Conservation (phyloP, 2,113 vertebrate species). For the Cyanocitta stelleri region DNA sequence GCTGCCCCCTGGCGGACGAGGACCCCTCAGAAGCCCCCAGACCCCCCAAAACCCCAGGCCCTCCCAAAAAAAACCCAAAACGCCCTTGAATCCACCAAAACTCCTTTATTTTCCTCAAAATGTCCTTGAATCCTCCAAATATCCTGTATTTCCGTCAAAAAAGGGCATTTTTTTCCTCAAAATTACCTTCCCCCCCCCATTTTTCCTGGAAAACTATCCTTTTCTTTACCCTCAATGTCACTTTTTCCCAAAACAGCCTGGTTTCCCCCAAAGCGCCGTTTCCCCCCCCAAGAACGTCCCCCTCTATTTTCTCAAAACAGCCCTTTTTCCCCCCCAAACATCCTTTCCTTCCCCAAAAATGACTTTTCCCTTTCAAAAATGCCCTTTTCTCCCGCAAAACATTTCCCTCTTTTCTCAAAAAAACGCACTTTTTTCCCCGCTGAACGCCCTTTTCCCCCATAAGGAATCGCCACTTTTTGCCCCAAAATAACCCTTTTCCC, state of each 20-base stretch:
- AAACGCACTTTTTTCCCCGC: too few relatives aligned
- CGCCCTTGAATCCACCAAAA: not conserved
- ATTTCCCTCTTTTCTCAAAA: not conserved
- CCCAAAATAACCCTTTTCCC: not conserved
- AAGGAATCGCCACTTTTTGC: not conserved
- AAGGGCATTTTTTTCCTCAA: not conserved
- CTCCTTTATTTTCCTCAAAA: not conserved
- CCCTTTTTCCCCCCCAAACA: too few relatives aligned
- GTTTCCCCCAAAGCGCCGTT: too few relatives aligned
- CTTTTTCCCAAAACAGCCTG: not conserved
- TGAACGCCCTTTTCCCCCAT: not conserved
- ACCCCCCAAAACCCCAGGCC: too few relatives aligned
- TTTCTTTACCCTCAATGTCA: not conserved
- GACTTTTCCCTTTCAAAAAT: too few relatives aligned
- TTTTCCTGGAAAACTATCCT: not conserved
- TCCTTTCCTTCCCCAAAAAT: too few relatives aligned
- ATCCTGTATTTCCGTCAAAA: not conserved
- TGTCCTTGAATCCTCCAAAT: not conserved
- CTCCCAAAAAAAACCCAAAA: not conserved
- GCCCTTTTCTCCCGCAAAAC: not conserved
- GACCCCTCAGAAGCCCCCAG: too few relatives aligned
- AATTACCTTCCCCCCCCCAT: not conserved
- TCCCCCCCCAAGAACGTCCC: too few relatives aligned
- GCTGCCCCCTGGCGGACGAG: too few relatives aligned
- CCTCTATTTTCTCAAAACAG: too few relatives aligned